phyloP scores from a whole-genome alignment of 1,140 invertebrate species.

The Arion vulgaris region DNA sequence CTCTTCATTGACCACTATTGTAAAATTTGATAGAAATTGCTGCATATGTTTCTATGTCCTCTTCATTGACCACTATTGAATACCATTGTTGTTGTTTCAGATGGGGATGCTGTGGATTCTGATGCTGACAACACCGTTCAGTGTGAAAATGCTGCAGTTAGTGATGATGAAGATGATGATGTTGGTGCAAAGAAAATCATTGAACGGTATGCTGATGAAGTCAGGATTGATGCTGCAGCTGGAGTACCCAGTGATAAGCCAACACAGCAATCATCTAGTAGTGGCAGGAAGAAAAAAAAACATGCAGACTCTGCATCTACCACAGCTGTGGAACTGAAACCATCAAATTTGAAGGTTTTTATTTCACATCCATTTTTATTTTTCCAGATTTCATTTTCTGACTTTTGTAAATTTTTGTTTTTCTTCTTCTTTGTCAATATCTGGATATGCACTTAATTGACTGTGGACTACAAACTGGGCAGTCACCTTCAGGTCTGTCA shows the following conservation, averaged over 20 bases:
- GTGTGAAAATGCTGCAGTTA: slow-evolving; percentile 37
- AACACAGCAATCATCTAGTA: not conserved
- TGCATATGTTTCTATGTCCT: too few relatives aligned
- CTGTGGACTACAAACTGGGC: too few relatives aligned
- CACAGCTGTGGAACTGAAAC: not conserved
- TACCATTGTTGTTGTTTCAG: not conserved
- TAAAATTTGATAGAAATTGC: too few relatives aligned
- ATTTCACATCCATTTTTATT: not conserved
- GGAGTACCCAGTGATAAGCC: slow-evolving; percentile 15
- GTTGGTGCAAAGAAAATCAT: slow-evolving; percentile 51
- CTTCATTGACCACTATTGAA: too few relatives aligned
- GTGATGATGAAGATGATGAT: slow-evolving; percentile 65
- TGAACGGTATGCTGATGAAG: slow-evolving; percentile 59
- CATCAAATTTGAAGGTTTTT: slow-evolving; percentile 21
- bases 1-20: too few relatives aligned
- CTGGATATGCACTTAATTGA: too few relatives aligned
- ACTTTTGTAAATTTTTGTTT: too few relatives aligned
- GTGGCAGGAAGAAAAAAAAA: slow-evolving; percentile 5
- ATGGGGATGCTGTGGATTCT: slow-evolving; percentile 20
- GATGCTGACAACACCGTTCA: slow-evolving; percentile 27
- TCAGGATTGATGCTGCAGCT: slow-evolving; percentile 60
- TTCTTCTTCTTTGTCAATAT: too few relatives aligned
- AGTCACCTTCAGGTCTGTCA: too few relatives aligned
- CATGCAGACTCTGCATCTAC: not conserved
- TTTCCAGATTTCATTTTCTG: too few relatives aligned